A percentile compares a stretch with the other conserved stretches of the same genome.
These are phyloP conservation scores for Cotesia vestalis DNA, from an alignment of 1,140 invertebrate species.

Conservation along the genomic window DNA sequence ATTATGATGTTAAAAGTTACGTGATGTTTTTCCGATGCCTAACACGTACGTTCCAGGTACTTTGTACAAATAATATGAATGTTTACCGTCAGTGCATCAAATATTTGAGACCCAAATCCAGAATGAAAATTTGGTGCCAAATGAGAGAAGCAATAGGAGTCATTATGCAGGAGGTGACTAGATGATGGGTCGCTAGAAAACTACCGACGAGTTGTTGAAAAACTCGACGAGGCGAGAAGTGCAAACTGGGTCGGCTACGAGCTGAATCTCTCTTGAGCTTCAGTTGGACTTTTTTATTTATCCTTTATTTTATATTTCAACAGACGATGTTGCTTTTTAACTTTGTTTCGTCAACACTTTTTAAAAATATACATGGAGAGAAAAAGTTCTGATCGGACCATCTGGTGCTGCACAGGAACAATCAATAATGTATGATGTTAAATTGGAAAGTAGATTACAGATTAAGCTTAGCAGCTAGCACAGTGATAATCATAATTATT, in stretches of 20 bases:
- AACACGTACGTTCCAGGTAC: slow-evolving; percentile 29
- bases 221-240: slow-evolving; percentile 29
- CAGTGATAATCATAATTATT: too few relatives aligned
- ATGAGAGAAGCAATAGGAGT: not conserved
- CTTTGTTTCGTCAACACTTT: too few relatives aligned
- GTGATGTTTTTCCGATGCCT: slow-evolving; percentile 26
- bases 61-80: slow-evolving; percentile 31
- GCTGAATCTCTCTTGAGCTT: not conserved
- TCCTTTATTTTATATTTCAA: not conserved
- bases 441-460: too few relatives aligned
- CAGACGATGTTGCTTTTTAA: too few relatives aligned
- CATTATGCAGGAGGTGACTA: not conserved
- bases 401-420: too few relatives aligned
- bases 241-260: slow-evolving; percentile 30
- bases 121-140: not conserved
- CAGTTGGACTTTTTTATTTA: not conserved
- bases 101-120: slow-evolving; percentile 25
- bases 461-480: too few relatives aligned
- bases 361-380: too few relatives aligned
- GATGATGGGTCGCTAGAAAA: slow-evolving; percentile 1
- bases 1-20: too few relatives aligned
- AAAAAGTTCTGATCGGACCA: too few relatives aligned
- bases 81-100: slow-evolving; percentile 36
- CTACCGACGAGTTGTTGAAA: slow-evolving; percentile 24
- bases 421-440: too few relatives aligned